Evolutionary conservation across 92 coral and sea anemone species (phyloP), one percentile per base, ranked within the genome.

Genomic region (Ricordea florida): DNA sequence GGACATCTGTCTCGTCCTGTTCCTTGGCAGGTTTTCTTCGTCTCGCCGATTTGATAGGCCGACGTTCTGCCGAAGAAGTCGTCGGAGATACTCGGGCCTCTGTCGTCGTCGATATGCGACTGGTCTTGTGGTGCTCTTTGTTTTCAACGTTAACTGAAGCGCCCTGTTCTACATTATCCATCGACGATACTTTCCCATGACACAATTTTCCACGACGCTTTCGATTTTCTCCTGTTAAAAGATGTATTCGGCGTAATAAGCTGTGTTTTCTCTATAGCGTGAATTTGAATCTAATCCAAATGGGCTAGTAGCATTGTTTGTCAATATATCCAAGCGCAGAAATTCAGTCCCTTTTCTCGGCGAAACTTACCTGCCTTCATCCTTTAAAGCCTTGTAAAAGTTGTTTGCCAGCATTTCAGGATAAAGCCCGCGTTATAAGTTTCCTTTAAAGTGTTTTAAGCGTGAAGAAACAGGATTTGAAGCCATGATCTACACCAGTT

Each of bases 351-450:
- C 15, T 8, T 24, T 5, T 10, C 56, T 13, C 33, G 16, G 6
- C 38, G 7, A 18, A 11, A 25, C 61, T 23, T 10, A 68, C 77
- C 25, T 6, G 65, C 63, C 77, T 52, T 70, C 18, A 23, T 3
- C 26, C 5, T 36, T 23, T 6, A n/a, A 10, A 43, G 18, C 9
- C 18, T 15, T 31, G 24, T 66, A 32, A 22, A 66, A 10, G 21
- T 55, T 16, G 5, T 43, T 18, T 11, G 37, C 8, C 52, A 9
- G 65, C 77, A 70, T 70, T 53, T 70, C 77, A 70, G 30, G 28
- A 13, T 25, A 52, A 10, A 27, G 32, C 11, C 49, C n/a, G n/a
- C n/a, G n/a, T n/a, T n/a, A n/a, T n/a, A n/a, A n/a, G n/a, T n/a
- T n/a, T n/a, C n/a, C n/a, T n/a, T n/a, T n/a, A n/a, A n/a, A n/a